A percentile compares a stretch with the other conserved stretches of the same genome.
These are phyloP conservation scores for Nibea coibor DNA, from an alignment of 2,113 vertebrate genomes.

Conservation along the genomic window DNA sequence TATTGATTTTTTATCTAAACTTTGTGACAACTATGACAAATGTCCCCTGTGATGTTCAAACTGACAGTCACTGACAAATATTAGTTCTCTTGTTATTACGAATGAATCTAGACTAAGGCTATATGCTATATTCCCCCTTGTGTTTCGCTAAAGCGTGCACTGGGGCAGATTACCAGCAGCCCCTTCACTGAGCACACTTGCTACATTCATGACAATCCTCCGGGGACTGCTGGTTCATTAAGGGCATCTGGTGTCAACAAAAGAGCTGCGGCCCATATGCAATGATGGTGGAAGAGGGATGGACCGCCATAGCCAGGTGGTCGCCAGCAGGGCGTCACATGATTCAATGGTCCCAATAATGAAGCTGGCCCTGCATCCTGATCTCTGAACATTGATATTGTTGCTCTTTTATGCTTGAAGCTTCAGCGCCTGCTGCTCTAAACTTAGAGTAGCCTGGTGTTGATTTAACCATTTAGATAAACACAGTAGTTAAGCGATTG, in stretches of 20 bases:
- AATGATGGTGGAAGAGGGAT: slow-evolving; percentile 65
- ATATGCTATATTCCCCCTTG: neutral
- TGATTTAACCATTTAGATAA: slow-evolving; percentile 17
- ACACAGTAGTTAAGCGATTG: neutral
- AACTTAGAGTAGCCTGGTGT: slow-evolving; percentile 6
- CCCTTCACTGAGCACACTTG: slow-evolving; percentile 39
- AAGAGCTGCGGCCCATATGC: slow-evolving; percentile 66
- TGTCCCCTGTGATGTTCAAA: neutral
- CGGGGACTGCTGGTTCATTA: slow-evolving; percentile 65
- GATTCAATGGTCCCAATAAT: slow-evolving; percentile 52
- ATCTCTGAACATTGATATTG: slow-evolving; percentile 40
- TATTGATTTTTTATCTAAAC: neutral
- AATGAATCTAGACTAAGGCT: neutral
- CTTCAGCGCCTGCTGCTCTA: slow-evolving; percentile 7
- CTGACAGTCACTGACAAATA: neutral
- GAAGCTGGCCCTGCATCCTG: slow-evolving; percentile 47
- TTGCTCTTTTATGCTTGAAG: slow-evolving; percentile 27
- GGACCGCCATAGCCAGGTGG: slow-evolving; percentile 75
- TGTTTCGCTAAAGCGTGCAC: neutral
- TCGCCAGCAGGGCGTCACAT: slow-evolving; percentile 72
- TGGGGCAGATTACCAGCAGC: slow-evolving; percentile 15
- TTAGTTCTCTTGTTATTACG: neutral
- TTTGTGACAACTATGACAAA: neutral
- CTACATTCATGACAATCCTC: slow-evolving; percentile 54
- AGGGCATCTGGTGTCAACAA: slow-evolving; percentile 83